Base-by-base conservation (phyloP, 1,140 invertebrate genomes). In the Paracyclopina nana region DNA sequence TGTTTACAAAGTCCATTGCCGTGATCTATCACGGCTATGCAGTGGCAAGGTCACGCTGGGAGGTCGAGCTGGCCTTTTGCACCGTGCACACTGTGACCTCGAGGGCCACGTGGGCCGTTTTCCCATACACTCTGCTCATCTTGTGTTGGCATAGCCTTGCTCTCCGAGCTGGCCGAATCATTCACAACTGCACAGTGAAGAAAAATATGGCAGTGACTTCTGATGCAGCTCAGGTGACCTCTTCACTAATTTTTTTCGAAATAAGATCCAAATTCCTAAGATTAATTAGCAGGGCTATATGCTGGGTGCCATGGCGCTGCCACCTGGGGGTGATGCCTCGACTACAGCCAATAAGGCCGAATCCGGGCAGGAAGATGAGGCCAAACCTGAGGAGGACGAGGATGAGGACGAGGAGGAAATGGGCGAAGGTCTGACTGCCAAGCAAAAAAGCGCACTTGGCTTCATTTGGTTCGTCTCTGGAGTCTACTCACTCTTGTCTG, bases 1-100 rank as follows among this genome's bases (percentile, higher is more conserved):
- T 48, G 26, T 48, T 48, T 27, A 28, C 30, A 24, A 48, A 48
- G 25, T 48, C 45, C 25, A 48, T 48, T 30, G 45, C 45, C 25
- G 27, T 48, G n/a, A 48, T 48, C 22, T 48, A 48, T 20, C 27
- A 48, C 27, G 45, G 45, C 3, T 48, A 48, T 14, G 45, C 45
- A n/a, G 45, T 48, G 16, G 45, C 45, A 4, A 14, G 24, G 9
- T 24, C 20, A 8, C 16, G n/a, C 20, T 48, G 45, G 45, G 27
- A 28, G n/a, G 45, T 48, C 14, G 28, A 48, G 18, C 28, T 48
- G 16, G 45, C 45, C 16, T 48, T 48, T 20, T 48, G 45, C 29
- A 48, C 45, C 4, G 28, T 48, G 12, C 45, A 48, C 25, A 28
- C 45, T 9, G 30, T 48, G 9, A 26, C 45, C 12, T 48, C 28